phyloP scores from a whole-genome alignment of 2,888 invertebrate genomes.

The Podabrus alpinus region DNA sequence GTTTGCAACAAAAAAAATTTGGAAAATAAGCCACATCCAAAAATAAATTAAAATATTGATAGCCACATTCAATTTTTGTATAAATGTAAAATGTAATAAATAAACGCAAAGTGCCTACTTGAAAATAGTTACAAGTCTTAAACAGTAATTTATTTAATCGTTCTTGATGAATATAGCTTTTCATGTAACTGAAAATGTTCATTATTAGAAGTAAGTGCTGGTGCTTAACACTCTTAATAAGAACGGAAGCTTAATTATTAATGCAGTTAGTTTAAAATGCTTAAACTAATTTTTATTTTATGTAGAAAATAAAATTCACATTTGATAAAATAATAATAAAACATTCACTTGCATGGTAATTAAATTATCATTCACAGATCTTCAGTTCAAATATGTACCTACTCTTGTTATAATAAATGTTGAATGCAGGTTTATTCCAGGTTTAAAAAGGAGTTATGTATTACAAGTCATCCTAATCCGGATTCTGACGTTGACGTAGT shows the following conservation, averaged over 20 bases:
- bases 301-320: not conserved
- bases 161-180: not conserved
- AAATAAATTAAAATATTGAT: too few relatives aligned
- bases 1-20: too few relatives aligned
- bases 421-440: too few relatives aligned
- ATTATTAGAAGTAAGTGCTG: not conserved
- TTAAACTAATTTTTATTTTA: not conserved
- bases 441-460: too few relatives aligned
- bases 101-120: not conserved
- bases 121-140: not conserved
- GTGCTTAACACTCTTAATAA: not conserved
- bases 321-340: not conserved
- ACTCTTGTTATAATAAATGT: too few relatives aligned
- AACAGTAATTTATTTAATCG: not conserved
- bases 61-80: too few relatives aligned
- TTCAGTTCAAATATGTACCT: not conserved
- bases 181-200: not conserved
- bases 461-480: too few relatives aligned
- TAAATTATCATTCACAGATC: not conserved
- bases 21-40: too few relatives aligned
- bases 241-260: not conserved
- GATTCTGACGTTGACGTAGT: too few relatives aligned
- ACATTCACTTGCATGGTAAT: not conserved
- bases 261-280: not conserved
- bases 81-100: not conserved